phyloP scores from a whole-genome alignment of 1,140 invertebrate species.

The Lordiphosa collinella region DNA sequence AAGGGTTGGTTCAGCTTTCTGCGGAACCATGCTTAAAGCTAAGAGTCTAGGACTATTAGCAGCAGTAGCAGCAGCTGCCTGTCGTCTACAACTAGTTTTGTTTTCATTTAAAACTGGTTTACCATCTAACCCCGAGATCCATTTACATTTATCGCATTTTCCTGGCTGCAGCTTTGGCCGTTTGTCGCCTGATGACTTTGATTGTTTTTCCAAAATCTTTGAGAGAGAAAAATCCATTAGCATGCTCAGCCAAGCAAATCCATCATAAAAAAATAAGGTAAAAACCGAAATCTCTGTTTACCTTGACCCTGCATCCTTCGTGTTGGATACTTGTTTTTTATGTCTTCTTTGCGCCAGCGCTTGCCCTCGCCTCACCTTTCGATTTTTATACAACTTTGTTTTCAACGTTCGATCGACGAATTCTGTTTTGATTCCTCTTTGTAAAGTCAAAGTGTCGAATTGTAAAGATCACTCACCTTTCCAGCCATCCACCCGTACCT shows the following conservation, averaged over 20 bases:
- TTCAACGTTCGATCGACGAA: constrained; percentile 64
- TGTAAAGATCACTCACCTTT: constrained; percentile 74
- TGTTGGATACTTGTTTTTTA: constrained; percentile 73
- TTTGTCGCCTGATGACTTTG: constrained; percentile 33
- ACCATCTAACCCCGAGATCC: constrained; percentile 53
- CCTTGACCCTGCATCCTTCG: constrained; percentile 69
- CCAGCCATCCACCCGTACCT: background rate
- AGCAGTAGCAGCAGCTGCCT: constrained; percentile 32
- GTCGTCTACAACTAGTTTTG: constrained; percentile 61
- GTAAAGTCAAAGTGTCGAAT: constrained; percentile 74
- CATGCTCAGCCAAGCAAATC: constrained; percentile 64
- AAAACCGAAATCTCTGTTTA: constrained; percentile 60
- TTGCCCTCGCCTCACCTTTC: constrained; percentile 59
- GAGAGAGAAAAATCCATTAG: constrained; percentile 55
- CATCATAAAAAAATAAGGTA: constrained; percentile 51
- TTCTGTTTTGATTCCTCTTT: constrained; percentile 64
- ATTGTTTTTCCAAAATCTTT: constrained; percentile 29
- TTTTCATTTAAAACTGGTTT: constrained; percentile 67
- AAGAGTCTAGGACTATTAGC: constrained; percentile 25
- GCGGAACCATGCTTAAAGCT: constrained; percentile 48
- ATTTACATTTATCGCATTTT: constrained; percentile 58
- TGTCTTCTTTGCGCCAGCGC: constrained; percentile 42
- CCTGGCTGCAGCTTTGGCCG: constrained; percentile 38
- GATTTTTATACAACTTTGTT: constrained; percentile 69
- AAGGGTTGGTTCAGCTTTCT: constrained; percentile 49